These are phyloP conservation scores for Anthophora plumipes DNA, from an alignment of 2,888 invertebrate genomes.

Conservation along the genomic window DNA sequence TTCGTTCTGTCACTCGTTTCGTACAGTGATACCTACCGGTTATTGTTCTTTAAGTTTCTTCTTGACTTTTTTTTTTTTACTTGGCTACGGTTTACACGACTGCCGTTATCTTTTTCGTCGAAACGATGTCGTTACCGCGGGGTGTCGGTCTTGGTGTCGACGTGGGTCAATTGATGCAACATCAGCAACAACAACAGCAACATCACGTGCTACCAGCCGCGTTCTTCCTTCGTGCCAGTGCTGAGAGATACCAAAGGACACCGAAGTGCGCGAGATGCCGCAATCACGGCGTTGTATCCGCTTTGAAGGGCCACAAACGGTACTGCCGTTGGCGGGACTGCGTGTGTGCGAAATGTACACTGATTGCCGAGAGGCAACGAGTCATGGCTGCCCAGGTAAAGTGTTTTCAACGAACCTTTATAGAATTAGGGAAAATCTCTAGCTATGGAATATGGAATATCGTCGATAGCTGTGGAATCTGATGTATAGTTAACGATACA, in stretches of 20 bases:
- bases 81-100: background rate
- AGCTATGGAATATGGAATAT: too few relatives aligned
- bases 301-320: slow-evolving; percentile 96
- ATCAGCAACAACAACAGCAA: slow-evolving; percentile 87
- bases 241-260: slow-evolving; percentile 97
- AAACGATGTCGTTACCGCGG: slow-evolving; percentile 92
- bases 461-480: too few relatives aligned
- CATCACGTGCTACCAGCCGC: slow-evolving; percentile 93
- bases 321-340: slow-evolving; percentile 99
- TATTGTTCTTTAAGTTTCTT: background rate
- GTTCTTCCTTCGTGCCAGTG: slow-evolving; percentile 93
- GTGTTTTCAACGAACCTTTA: background rate
- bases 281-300: slow-evolving; percentile 98
- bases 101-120: background rate
- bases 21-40: slow-evolving; percentile 10
- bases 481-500: too few relatives aligned
- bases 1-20: background rate
- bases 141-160: slow-evolving; percentile 95
- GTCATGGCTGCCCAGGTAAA: slow-evolving; percentile 98
- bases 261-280: slow-evolving; percentile 99
- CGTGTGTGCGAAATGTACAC: slow-evolving; percentile 98
- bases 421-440: background rate
- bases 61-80: background rate
- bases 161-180: slow-evolving; percentile 93
- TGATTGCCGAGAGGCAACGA: slow-evolving; percentile 98